Base-by-base conservation (phyloP, 2,888 invertebrate genomes). In the Drosophila sordidula region DNA sequence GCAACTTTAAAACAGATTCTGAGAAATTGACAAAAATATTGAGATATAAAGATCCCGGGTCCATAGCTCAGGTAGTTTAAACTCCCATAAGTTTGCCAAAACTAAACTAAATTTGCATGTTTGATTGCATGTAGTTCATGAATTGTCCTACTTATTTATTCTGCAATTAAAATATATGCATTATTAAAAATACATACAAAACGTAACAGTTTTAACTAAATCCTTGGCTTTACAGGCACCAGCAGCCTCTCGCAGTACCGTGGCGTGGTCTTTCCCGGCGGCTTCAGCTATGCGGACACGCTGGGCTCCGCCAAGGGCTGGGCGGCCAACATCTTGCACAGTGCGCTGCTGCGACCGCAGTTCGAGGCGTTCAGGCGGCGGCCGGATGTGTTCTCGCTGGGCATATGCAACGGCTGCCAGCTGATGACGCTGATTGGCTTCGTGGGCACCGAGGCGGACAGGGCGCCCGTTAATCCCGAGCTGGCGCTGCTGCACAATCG, bases 381-480 rank as follows among this genome's bases (percentile, higher is more conserved):
- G 12, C 90, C 93, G 0, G 96, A 99, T 90, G 98, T 98, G 0
- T 99, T 99, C 92, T 98, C 98, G 54, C 94, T 99, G 75, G 99
- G 99, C 32, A 96, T 99, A n/a, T 99, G 99, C 91, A 99, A 99
- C 91, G 99, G 99, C 0, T 99, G 99, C 90, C 99, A 99, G 90
- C 93, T 99, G 74, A 97, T 99, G 97, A 97, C 96, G 5, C 92
- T 98, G 25, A 94, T 99, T 6, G 98, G 98, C 4, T 99, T 98
- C 97, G 93, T 99, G 49, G 96, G 96, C 44, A 93, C 97, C n/a
- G 25, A 8, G 50, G 78, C 9, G 5, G 52, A 38, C 2, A 49
- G 44, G 11, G 16, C 38, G 6, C 8, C 47, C 3, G 12, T 9
- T 6, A 55, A 67, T 26, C 94, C 94, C 0, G 94, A 95, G 80